phyloP scores from a whole-genome alignment of 2,113 vertebrate genomes.

The Piaya cayana region DNA sequence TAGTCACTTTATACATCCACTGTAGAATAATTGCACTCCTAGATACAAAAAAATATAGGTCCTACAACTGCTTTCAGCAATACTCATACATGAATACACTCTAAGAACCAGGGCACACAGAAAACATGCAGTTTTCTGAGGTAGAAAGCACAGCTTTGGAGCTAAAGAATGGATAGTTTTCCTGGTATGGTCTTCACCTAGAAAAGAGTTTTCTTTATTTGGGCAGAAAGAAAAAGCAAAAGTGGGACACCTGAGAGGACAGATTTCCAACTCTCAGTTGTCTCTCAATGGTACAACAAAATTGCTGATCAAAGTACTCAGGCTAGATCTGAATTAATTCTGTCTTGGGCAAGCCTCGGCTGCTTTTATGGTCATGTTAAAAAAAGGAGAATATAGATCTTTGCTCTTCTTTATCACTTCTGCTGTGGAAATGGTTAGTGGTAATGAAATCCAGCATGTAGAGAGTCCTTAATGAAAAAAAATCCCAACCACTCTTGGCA shows the following conservation, averaged over 20 bases:
- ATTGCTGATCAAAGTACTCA: background rate
- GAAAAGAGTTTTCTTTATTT: background rate
- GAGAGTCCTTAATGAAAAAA: background rate
- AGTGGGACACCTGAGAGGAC: background rate
- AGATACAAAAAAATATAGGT: background rate
- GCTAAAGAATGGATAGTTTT: background rate
- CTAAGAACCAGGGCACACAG: background rate
- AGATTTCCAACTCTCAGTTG: background rate
- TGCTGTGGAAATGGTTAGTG: background rate
- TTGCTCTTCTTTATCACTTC: background rate
- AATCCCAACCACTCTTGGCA: background rate
- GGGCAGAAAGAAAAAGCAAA: background rate
- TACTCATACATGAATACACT: background rate
- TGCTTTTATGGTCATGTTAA: background rate
- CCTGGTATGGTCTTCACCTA: background rate
- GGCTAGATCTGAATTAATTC: background rate
- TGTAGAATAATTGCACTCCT: background rate
- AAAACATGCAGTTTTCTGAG: background rate
- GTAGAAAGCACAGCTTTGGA: background rate
- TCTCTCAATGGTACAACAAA: background rate
- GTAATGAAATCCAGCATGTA: background rate
- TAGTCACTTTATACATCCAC: background rate
- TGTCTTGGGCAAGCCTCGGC: background rate
- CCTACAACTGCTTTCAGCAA: background rate
- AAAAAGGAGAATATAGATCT: background rate